Percentiles rank a stretch among this genome's conserved stretches.
Conservation (phyloP, 2,888 invertebrate genomes). For the Perithous albicinctus region DNA sequence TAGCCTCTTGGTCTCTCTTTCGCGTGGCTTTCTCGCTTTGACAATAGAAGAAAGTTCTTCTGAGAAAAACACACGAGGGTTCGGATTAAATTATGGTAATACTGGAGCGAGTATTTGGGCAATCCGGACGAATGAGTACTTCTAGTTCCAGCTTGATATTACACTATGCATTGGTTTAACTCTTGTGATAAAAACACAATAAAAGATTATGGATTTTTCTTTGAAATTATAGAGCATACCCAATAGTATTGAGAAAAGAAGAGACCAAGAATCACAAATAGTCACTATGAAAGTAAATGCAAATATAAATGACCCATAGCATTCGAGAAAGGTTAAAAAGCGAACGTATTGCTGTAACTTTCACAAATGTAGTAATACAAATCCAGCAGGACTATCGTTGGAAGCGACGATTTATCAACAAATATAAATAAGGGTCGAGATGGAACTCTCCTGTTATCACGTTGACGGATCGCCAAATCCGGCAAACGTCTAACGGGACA, state of each 20-base stretch:
- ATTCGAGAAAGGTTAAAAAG: conserved; percentile 27
- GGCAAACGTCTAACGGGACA: conserved; percentile 42
- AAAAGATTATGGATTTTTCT: neutral
- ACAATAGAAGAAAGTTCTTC: conserved; percentile 57
- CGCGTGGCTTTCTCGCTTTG: conserved; percentile 40
- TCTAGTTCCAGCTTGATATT: neutral
- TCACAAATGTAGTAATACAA: conserved; percentile 11
- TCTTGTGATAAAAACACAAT: neutral
- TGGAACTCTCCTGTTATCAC: conserved; percentile 33
- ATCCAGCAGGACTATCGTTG: conserved; percentile 32
- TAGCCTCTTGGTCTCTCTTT: conserved; percentile 45
- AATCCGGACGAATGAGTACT: conserved; percentile 39
- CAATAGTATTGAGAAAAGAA: neutral
- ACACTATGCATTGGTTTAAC: neutral
- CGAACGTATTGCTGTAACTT: neutral
- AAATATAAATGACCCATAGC: conserved; percentile 20
- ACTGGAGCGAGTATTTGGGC: conserved; percentile 47
- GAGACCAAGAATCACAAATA: neutral
- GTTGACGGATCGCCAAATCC: conserved; percentile 49
- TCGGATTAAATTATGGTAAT: conserved; percentile 68
- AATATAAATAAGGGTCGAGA: conserved; percentile 49
- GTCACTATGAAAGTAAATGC: neutral
- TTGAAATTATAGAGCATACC: neutral
- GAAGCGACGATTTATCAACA: conserved; percentile 51
- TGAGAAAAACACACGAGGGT: conserved; percentile 39